phyloP scores from a whole-genome alignment of 1,140 invertebrate genomes.

The Cydia amplana region DNA sequence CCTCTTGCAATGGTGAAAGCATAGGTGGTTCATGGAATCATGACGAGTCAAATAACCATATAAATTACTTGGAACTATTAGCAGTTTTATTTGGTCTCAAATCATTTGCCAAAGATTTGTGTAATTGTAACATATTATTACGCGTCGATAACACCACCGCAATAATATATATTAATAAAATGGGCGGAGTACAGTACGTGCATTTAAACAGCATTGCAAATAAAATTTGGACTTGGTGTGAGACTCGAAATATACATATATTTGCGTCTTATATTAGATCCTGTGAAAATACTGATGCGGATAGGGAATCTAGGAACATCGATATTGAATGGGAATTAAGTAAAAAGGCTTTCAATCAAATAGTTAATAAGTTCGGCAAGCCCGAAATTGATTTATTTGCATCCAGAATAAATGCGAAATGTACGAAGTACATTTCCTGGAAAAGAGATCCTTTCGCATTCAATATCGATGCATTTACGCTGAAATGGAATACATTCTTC shows the following conservation, averaged over 20 bases:
- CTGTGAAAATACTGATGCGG: not conserved
- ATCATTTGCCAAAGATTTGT: too few relatives aligned
- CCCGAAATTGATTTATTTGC: too few relatives aligned
- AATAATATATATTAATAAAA: too few relatives aligned
- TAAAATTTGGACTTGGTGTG: not conserved
- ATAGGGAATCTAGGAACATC: not conserved
- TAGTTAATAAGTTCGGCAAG: too few relatives aligned
- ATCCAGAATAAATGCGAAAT: too few relatives aligned
- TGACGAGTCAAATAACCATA: not conserved
- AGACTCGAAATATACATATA: not conserved
- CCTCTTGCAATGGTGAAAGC: not conserved
- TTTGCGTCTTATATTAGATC: constrained; percentile 1
- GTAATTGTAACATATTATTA: too few relatives aligned
- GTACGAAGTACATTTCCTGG: too few relatives aligned
- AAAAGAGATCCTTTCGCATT: constrained; percentile 32
- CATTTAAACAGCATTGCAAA: too few relatives aligned
- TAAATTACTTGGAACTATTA: too few relatives aligned
- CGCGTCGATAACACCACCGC: too few relatives aligned
- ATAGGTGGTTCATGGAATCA: not conserved
- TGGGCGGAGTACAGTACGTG: too few relatives aligned
- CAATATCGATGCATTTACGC: constrained; percentile 33
- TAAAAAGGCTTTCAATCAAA: not conserved
- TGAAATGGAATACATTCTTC: constrained; percentile 19
- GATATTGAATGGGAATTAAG: constrained; percentile 10
- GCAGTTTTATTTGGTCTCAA: too few relatives aligned